phyloP scores from a whole-genome alignment of 2,888 invertebrate species.

The Melieria crassipennis region DNA sequence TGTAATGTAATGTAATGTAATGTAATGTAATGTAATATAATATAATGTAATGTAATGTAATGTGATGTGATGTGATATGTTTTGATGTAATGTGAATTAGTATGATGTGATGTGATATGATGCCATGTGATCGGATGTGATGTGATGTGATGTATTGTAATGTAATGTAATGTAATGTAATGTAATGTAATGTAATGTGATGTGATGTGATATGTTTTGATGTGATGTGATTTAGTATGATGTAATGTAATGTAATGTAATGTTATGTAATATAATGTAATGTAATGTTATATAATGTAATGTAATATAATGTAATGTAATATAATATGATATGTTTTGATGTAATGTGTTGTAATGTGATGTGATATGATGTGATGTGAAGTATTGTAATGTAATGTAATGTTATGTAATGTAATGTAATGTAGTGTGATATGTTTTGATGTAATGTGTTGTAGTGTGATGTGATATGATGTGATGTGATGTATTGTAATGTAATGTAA shows the following conservation, averaged over 20 bases:
- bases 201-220: too few species aligned
- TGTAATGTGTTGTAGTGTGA: not conserved
- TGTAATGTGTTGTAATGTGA: not conserved
- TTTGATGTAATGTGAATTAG: not conserved
- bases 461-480: not conserved
- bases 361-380: not conserved
- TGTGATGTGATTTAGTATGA: too few species aligned
- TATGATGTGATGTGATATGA: not conserved
- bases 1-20: not conserved
- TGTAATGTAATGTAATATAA: not conserved
- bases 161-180: not conserved
- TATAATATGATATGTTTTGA: too few species aligned
- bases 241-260: not conserved
- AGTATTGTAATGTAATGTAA: not conserved
- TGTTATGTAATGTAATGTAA: not conserved
- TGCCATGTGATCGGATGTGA: too few species aligned
- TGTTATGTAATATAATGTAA: too few species aligned
- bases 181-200: not conserved
- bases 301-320: too few species aligned
- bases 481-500: not conserved
- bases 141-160: not conserved
- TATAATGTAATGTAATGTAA: too few species aligned
- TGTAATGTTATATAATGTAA: too few species aligned
- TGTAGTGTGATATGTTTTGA: not conserved
- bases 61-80: too few species aligned